Evolutionary conservation across 2,888 invertebrate species (phyloP).

Genomic region (Pristionchus entomophagus): DNA sequence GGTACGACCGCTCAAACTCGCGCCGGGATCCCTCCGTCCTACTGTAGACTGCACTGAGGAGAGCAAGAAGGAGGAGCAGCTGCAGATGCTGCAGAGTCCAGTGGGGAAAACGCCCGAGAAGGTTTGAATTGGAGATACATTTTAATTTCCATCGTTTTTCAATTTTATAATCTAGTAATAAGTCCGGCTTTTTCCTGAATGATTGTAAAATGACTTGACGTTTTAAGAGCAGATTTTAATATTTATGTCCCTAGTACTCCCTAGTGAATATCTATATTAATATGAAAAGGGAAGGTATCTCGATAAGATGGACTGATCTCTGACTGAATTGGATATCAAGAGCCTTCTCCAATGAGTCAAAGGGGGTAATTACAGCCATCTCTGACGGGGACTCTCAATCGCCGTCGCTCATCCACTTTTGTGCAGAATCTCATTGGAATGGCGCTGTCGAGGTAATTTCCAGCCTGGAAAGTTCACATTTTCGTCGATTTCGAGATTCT

Average conservation of each 20-base stretch:
- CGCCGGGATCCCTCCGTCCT: conserved; percentile 42
- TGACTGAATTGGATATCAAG: no score
- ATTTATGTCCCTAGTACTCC: no score
- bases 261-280: no score
- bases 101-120: not conserved
- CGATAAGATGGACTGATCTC: no score
- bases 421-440: conserved; percentile 36
- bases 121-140: not conserved
- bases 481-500: not conserved
- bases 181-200: no score
- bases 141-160: no score
- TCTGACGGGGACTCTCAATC: not conserved
- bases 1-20: conserved; percentile 43
- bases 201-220: no score
- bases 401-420: conserved; percentile 38
- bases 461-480: not conserved
- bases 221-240: no score
- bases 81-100: conserved; percentile 32
- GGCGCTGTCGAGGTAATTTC: conserved; percentile 20
- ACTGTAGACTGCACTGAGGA: conserved; percentile 22
- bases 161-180: no score
- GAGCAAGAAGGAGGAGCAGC: conserved; percentile 3
- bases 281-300: no score
- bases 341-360: no score
- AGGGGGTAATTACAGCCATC: not conserved